Evolutionary conservation across 2,888 invertebrate species (phyloP), one percentile per base, ranked within the genome.

Genomic region (Dysmachus trigonus): DNA sequence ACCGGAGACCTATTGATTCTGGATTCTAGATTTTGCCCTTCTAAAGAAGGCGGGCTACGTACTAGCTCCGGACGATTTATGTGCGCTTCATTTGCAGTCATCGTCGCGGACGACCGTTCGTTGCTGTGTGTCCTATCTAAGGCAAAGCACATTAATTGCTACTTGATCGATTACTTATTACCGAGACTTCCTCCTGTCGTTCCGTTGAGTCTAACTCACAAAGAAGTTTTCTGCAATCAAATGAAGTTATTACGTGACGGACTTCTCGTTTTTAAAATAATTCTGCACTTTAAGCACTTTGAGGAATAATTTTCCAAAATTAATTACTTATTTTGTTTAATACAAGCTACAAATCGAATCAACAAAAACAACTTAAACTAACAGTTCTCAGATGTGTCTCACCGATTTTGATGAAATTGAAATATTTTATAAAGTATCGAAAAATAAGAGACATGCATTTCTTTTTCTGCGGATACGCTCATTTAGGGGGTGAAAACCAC

Each of bases 161-260:
- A 38, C 53, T 41, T 72, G 83, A 83, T 83, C 83, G 83, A 83
- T 71, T 83, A 38, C 72, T 72, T 72, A 83, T 82, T 71, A 41
- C 41, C 13, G 38, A 71, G n/a, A 41, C 71, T 6, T 15, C 31
- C 13, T 83, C 47, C 38, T n/a, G 83, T 72, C 83, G 35, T 82
- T 62, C 18, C 33, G 62, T 33, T 10, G 31, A 7, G 15, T n/a
- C 22, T 33, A 30, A 33, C 33, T 6, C 4, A 7, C 35, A 30
- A 71, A 18, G 18, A 27, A 71, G 22, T 71, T 71, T 71, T 13
- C 22, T 30, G 71, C 22, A 71, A 22, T 71, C 30, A 71, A 71
- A 71, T 71, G 18, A 71, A 71, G 71, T n/a, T 71, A 71, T 71
- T 18, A 41, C 41, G 15, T 41, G 41, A 8, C 41, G 41, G 41